Conservation (phyloP, 2,888 invertebrate species). For the Lepetodrilus schrolli region DNA sequence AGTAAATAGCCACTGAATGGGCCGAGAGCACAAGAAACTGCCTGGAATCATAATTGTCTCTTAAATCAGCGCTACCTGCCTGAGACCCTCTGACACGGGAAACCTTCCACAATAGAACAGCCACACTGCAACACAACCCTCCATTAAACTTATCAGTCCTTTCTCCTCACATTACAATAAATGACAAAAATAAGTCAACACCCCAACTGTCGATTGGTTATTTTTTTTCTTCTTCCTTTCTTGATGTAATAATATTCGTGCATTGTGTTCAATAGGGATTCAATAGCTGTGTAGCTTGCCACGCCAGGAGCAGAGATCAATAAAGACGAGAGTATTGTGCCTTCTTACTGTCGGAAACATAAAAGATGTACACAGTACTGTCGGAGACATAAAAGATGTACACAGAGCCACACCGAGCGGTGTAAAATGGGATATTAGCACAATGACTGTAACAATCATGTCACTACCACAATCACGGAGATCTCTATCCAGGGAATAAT, state of each 20-base stretch:
- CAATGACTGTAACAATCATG: constrained; percentile 15
- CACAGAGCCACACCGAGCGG: constrained; percentile 10
- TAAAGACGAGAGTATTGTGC: not conserved
- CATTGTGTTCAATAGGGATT: constrained; percentile 23
- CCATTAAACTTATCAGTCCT: constrained; percentile 7
- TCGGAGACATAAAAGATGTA: constrained; percentile 18
- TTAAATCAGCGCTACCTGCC: not conserved
- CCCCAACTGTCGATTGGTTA: not conserved
- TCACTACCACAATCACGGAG: constrained; percentile 4
- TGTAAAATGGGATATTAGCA: constrained; percentile 15
- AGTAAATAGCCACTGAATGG: not conserved
- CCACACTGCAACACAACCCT: not conserved
- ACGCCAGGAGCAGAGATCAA: not conserved
- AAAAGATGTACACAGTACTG: constrained; percentile 6
- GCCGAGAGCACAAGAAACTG: not conserved
- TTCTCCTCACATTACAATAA: constrained; percentile 15
- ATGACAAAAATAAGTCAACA: constrained; percentile 3
- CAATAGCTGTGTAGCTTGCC: not conserved
- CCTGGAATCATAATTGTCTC: not conserved
- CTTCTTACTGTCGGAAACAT: not conserved
- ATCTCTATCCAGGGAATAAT: not conserved
- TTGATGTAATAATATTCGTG: constrained; percentile 23
- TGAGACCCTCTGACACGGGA: not conserved
- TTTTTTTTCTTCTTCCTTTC: constrained; percentile 7
- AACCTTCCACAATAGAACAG: constrained; percentile 5